A percentile compares a stretch with the other conserved stretches of the same genome.
Evolutionary conservation across 2,113 vertebrate genomes (phyloP).

Genomic region (Dunckerocampus dactyliophorus): DNA sequence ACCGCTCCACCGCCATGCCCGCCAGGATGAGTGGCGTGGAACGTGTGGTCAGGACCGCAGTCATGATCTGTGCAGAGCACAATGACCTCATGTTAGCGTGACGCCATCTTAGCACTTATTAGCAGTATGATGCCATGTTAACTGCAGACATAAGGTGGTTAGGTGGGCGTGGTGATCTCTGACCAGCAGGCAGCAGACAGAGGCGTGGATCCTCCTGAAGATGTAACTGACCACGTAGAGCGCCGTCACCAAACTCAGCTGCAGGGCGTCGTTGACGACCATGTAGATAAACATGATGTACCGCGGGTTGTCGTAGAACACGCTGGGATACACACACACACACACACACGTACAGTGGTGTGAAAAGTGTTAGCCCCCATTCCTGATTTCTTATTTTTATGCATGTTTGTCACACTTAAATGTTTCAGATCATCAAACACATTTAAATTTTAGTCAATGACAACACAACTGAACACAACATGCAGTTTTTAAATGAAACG

Average conservation of each 20-base stretch:
- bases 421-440: too few species aligned
- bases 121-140: not conserved
- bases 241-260: slow-evolving; percentile 69
- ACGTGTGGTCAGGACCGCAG: slow-evolving; percentile 68
- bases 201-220: slow-evolving; percentile 69
- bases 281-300: slow-evolving; percentile 79
- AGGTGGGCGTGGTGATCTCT: not conserved
- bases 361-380: too few species aligned
- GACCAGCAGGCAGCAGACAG: slow-evolving; percentile 68
- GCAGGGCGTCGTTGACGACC: slow-evolving; percentile 76
- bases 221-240: slow-evolving; percentile 75
- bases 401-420: too few species aligned
- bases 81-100: not conserved
- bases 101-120: not conserved
- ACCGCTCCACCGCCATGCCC: slow-evolving; percentile 76
- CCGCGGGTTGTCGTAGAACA: slow-evolving; percentile 75
- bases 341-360: slow-evolving; percentile 1
- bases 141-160: not conserved
- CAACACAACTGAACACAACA: too few species aligned
- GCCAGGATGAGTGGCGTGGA: slow-evolving; percentile 74
- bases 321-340: slow-evolving; percentile 15
- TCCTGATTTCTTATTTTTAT: too few species aligned
- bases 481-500: too few species aligned
- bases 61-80: slow-evolving; percentile 52
- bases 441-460: too few species aligned